Evolutionary conservation across 2,113 vertebrate genomes (phyloP).

Genomic region (Oreochromis spilurus): DNA sequence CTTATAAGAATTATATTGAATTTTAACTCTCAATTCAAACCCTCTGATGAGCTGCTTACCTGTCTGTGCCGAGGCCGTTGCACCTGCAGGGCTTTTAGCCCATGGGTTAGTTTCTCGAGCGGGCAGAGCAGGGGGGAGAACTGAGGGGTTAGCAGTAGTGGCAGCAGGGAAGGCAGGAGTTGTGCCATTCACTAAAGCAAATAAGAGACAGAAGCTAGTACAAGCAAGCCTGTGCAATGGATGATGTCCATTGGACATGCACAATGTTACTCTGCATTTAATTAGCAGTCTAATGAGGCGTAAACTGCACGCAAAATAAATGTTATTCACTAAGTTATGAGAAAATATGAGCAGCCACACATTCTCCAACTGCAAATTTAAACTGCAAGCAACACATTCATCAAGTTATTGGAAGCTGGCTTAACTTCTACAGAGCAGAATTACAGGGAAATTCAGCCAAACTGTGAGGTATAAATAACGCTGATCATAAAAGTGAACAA

Average conservation of each 20-base stretch:
- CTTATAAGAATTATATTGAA: background rate
- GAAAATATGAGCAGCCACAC: background rate
- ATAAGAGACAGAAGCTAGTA: constrained; percentile 64
- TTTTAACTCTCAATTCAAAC: background rate
- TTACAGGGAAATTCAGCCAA: background rate
- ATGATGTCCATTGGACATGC: constrained; percentile 9
- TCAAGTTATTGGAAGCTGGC: background rate
- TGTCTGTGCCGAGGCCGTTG: constrained; percentile 66
- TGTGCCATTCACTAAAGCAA: constrained; percentile 91
- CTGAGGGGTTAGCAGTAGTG: constrained; percentile 66
- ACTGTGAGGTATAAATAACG: background rate
- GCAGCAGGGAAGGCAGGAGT: constrained; percentile 80
- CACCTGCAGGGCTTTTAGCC: constrained; percentile 81
- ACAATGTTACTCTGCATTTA: background rate
- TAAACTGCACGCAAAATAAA: background rate
- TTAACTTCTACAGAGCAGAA: background rate
- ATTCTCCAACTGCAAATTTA: background rate
- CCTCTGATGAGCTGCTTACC: constrained; percentile 75
- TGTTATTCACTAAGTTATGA: background rate
- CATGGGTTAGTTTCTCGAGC: constrained; percentile 98
- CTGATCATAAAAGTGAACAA: background rate
- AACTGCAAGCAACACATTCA: background rate
- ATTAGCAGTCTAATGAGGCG: background rate
- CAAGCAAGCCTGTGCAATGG: background rate
- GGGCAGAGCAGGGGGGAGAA: constrained; percentile 83